These are phyloP conservation scores for Epinephelus cyanopodus DNA, from an alignment of 2,113 vertebrate species.

Conservation along the genomic window DNA sequence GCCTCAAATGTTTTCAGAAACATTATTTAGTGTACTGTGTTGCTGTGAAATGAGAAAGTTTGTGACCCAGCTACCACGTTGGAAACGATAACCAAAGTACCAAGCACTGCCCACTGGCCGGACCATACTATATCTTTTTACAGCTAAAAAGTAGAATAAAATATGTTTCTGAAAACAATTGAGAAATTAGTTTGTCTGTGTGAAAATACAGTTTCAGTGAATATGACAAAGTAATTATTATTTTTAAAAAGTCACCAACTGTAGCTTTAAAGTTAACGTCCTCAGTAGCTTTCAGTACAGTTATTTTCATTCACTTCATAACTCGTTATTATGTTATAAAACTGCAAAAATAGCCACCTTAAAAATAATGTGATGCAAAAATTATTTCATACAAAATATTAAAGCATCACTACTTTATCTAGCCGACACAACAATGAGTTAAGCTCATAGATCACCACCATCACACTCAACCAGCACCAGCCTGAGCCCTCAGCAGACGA, in stretches of 20 bases:
- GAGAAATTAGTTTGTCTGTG: too few relatives aligned
- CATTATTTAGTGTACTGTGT: too few relatives aligned
- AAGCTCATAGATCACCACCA: neutral
- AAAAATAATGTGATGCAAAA: neutral
- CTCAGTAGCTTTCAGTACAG: neutral
- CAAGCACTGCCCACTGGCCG: too few relatives aligned
- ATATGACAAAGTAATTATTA: too few relatives aligned
- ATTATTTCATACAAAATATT: neutral
- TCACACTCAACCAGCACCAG: conserved; percentile 17
- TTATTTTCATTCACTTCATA: neutral
- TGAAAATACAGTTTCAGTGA: too few relatives aligned
- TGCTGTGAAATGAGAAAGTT: too few relatives aligned
- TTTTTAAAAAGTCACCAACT: too few relatives aligned
- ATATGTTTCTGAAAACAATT: too few relatives aligned
- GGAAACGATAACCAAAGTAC: too few relatives aligned
- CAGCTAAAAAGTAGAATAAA: too few relatives aligned
- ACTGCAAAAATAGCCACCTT: neutral
- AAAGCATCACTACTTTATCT: neutral
- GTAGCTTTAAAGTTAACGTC: neutral
- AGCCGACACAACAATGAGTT: neutral
- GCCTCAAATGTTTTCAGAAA: neutral
- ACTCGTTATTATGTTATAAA: neutral
- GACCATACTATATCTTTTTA: too few relatives aligned
- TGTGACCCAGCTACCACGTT: too few relatives aligned
- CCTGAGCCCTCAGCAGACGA: conserved; percentile 28